Conservation (phyloP, 2,113 vertebrate species). For the Rhombomys opimus region DNA sequence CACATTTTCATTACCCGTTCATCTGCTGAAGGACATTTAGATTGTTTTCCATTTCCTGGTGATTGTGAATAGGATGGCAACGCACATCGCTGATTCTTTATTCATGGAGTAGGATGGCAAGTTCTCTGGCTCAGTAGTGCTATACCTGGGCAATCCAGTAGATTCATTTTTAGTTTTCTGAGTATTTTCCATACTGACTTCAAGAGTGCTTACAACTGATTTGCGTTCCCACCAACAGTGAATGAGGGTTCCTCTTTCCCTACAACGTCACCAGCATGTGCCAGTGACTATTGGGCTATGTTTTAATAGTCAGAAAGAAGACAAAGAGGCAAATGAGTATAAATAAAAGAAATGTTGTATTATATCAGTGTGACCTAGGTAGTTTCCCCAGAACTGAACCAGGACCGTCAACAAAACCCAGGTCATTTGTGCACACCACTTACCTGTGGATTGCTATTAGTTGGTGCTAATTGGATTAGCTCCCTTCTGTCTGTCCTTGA, state of each 20-base stretch:
- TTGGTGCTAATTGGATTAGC: constrained; percentile 19
- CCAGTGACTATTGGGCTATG: not conserved
- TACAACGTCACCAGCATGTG: not conserved
- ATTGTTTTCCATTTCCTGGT: not conserved
- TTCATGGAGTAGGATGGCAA: not conserved
- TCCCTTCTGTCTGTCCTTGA: constrained; percentile 37
- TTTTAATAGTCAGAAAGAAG: not conserved
- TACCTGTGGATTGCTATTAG: not conserved
- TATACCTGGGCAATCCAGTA: not conserved
- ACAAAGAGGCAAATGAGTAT: not conserved
- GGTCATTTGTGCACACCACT: not conserved
- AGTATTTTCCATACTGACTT: not conserved
- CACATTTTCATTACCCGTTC: too few relatives aligned
- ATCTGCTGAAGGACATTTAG: not conserved
- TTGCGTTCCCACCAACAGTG: not conserved
- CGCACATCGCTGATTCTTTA: not conserved
- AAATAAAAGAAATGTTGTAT: not conserved
- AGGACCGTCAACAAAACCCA: not conserved
- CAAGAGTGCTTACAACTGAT: not conserved
- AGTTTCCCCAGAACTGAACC: not conserved
- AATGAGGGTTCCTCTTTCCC: not conserved
- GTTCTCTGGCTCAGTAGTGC: not conserved
- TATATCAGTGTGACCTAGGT: not conserved
- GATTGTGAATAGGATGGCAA: too few relatives aligned
- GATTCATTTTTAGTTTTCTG: not conserved